Percentiles rank a stretch among this genome's conserved stretches.
phyloP scores from a whole-genome alignment of 2,888 invertebrate species.

The Aspidiotus destructor region DNA sequence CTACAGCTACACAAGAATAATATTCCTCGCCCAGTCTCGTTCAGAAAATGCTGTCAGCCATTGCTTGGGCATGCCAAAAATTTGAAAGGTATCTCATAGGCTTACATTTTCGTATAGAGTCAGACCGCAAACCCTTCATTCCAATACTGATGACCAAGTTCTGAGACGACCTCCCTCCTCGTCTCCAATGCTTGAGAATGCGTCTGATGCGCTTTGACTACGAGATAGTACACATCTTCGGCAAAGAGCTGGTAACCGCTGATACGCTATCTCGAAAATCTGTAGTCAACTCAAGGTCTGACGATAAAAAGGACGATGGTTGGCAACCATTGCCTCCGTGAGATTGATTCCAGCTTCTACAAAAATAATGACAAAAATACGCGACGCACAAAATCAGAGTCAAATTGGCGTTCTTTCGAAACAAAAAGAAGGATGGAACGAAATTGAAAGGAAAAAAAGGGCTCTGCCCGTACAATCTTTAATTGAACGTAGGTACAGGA shows the following conservation, averaged over 20 bases:
- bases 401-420: too few relatives aligned
- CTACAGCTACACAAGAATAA: conserved; percentile 22
- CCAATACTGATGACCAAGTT: conserved; percentile 5
- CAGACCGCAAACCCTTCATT: conserved; percentile 1
- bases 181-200: not conserved
- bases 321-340: not conserved
- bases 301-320: not conserved
- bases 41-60: not conserved
- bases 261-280: not conserved
- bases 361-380: not conserved
- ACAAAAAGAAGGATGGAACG: too few relatives aligned
- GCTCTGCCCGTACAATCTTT: too few relatives aligned
- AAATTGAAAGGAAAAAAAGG: too few relatives aligned
- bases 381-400: not conserved
- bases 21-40: not conserved
- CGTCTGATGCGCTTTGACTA: not conserved
- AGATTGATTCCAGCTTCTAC: conserved; percentile 5
- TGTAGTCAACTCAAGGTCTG: not conserved
- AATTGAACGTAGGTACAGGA: too few relatives aligned
- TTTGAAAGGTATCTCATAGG: not conserved
- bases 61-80: not conserved
- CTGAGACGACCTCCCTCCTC: not conserved
- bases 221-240: not conserved
- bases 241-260: conserved; percentile 2
- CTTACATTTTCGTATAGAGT: not conserved